Evolutionary conservation across 2,888 invertebrate genomes (phyloP).

Genomic region (Pilophorus perplexus): DNA sequence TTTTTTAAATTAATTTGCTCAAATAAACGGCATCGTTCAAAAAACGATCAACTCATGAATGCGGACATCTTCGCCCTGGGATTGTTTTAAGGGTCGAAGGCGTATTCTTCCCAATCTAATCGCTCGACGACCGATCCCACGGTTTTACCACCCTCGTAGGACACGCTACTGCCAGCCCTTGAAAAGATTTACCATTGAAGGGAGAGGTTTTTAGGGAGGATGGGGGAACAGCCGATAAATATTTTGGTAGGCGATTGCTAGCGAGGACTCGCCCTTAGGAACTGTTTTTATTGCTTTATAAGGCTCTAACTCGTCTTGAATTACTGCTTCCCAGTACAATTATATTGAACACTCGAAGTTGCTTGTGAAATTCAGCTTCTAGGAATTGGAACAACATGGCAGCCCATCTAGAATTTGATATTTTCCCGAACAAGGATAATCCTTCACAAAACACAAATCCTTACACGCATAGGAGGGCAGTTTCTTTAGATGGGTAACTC

Average conservation of each 20-base stretch:
- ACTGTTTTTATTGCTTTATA: conserved; percentile 12
- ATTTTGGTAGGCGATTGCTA: conserved; percentile 15
- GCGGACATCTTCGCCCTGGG: too few species aligned
- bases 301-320: neutral
- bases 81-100: neutral
- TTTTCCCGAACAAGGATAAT: too few species aligned
- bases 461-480: too few species aligned
- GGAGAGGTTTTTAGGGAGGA: neutral
- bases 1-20: too few species aligned
- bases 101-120: conserved; percentile 2
- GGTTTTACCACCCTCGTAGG: conserved; percentile 27
- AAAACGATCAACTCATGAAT: too few species aligned
- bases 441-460: too few species aligned
- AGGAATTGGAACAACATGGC: too few species aligned
- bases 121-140: neutral
- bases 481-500: too few species aligned
- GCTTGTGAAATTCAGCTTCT: too few species aligned
- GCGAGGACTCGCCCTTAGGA: conserved; percentile 3
- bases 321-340: neutral
- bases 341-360: neutral
- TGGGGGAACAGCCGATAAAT: conserved; percentile 14
- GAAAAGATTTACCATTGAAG: conserved; percentile 18
- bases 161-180: neutral
- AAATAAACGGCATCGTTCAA: too few species aligned
- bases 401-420: too few species aligned